Base-by-base conservation (phyloP, 2,797 vertebrate species). In the Lagocephalus sceleratus region DNA sequence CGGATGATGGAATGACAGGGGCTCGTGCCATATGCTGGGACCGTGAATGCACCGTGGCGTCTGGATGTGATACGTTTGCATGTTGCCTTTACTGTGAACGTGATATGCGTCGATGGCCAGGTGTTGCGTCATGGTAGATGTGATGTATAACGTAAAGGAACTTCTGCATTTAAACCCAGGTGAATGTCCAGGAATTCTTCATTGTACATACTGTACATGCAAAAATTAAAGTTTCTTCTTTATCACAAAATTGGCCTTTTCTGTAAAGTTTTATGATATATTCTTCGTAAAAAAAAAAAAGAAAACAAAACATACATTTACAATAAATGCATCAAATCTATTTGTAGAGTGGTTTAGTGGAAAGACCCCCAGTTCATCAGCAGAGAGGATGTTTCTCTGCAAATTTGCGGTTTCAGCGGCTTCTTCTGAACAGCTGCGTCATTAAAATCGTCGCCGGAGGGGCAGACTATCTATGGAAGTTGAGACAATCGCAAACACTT, bases 191-290 rank as follows among this genome's bases (percentile, higher is more conserved):
- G 66, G 45, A 57, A 69, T 59, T 66, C 68, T 76, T 55, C 70
- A 55, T 61, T 89, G 86, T 87, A 85, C 49, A 87, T 81, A 87
- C 44, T 86, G 81, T 85, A 81, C 57, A 78, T 81, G 81, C 61
- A 62, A 69, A 35, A 66, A 89, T 79, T 82, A 86, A 89, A 87
- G 54, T 72, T 25, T 70, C 68, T 83, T 85, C 78, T 82, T 87
- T 87, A 78, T 71, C 38, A 68, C 66, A 66, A 52, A 44, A 35
- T 1, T 0, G 11, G 11, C 20, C 2, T n/a, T 47, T 1, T 17
- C 2, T 20, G n/a, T 39, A 39, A 15, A 39, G 38, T 16, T n/a
- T 39, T 39, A 39, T 39, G 6, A 6, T 9, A n/a, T 40, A n/a
- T 17, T n/a, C 15, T 40, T 40, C 14, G 14, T 10, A 35, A 14